phyloP scores from a whole-genome alignment of 2,113 vertebrate genomes.

The Chlorocebus sabaeus region DNA sequence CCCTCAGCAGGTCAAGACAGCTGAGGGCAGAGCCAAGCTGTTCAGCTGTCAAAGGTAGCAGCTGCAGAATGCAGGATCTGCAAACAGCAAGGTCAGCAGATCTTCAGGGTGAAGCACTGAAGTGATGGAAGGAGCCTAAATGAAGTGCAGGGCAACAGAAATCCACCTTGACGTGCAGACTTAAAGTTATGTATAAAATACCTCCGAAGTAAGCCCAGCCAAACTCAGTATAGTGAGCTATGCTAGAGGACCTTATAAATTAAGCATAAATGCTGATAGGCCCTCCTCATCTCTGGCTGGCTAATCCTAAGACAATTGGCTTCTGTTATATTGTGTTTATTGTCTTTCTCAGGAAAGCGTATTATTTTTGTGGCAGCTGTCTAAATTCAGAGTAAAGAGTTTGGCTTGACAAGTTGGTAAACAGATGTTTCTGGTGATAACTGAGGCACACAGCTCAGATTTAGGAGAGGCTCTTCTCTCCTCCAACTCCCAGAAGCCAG shows the following conservation, averaged over 20 bases:
- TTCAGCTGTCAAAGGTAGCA: background rate
- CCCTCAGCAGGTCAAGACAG: background rate
- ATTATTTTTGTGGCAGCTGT: background rate
- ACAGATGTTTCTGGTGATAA: background rate
- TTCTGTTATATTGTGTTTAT: background rate
- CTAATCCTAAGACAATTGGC: background rate
- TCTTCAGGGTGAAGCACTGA: background rate
- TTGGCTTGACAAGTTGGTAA: background rate
- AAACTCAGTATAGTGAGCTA: background rate
- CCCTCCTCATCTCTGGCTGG: background rate
- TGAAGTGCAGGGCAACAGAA: background rate
- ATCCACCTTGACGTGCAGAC: background rate
- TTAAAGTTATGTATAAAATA: background rate
- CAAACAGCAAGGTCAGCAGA: background rate
- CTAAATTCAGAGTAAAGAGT: background rate
- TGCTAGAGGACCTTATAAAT: background rate
- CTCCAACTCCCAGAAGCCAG: background rate
- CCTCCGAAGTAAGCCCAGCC: rapidly evolving
- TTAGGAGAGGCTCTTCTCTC: background rate
- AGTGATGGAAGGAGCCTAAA: background rate
- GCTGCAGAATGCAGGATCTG: background rate
- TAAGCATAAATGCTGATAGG: background rate
- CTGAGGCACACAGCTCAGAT: background rate
- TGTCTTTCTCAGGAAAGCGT: background rate
- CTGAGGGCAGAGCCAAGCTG: rapidly evolving